A percentile compares a stretch with the other conserved stretches of the same genome.
phyloP scores from a whole-genome alignment of 2,113 vertebrate genomes.

The Oncorhynchus masou region DNA sequence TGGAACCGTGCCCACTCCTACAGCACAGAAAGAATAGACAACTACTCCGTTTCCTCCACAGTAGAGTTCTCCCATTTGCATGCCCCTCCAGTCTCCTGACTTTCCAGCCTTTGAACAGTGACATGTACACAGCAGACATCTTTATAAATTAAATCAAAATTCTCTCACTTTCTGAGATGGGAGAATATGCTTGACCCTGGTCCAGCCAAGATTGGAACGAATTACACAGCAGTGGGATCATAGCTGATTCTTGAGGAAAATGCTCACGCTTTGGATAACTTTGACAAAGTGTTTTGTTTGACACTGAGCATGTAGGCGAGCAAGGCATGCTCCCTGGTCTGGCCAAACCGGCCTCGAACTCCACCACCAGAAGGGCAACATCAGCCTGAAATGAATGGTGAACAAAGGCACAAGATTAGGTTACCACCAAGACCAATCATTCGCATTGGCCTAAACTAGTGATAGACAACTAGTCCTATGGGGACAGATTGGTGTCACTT shows the following conservation, averaged over 20 bases:
- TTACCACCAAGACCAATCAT: too few species aligned
- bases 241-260: slow-evolving; percentile 81
- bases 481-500: too few species aligned
- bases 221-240: slow-evolving; percentile 63
- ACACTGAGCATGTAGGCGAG: slow-evolving; percentile 77
- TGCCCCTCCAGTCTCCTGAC: slow-evolving; percentile 66
- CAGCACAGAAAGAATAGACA: not conserved
- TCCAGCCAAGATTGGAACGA: slow-evolving; percentile 77
- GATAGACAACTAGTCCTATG: too few species aligned
- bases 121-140: slow-evolving; percentile 62
- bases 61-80: slow-evolving; percentile 50
- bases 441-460: not conserved
- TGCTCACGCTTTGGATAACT: slow-evolving; percentile 66
- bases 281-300: slow-evolving; percentile 77
- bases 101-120: slow-evolving; percentile 81
- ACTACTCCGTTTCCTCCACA: too few species aligned
- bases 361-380: slow-evolving; percentile 70
- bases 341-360: slow-evolving; percentile 76
- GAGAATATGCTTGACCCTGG: slow-evolving; percentile 32
- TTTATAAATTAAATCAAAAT: too few species aligned
- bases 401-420: not conserved
- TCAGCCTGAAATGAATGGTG: slow-evolving; percentile 64
- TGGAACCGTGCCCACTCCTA: slow-evolving; percentile 72
- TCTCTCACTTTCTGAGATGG: slow-evolving; percentile 73
- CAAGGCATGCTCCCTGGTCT: slow-evolving; percentile 75